Base-by-base conservation (phyloP, 2,888 invertebrate genomes). In the Eupelmus urozonus region DNA sequence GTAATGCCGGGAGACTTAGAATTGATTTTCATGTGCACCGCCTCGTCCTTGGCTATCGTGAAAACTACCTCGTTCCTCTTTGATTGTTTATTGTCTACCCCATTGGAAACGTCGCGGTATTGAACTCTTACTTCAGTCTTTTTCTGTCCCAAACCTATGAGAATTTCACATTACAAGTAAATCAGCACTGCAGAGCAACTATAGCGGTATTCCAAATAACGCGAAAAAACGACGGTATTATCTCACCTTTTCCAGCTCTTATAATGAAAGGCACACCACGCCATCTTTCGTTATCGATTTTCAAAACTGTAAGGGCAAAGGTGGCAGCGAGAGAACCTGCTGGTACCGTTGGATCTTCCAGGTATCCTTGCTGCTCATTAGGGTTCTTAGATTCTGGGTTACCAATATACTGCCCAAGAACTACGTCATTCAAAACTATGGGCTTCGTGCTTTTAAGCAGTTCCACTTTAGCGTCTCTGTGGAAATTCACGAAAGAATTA, bases 1-100 rank as follows among this genome's bases (percentile, higher is more conserved):
- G 96, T 95, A 93, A 98, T 97, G 65, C 99, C 99, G 0, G 99
- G 99, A n/a, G 96, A 95, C 90, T 99, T 99, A 55, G 97, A 97
- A 97, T 98, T 99, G 92, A 99, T 93, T 91, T 99, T 99, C 80
- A 51, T 34, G 20, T 66, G 20, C 34, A 79, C 16, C 4, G 45
- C 66, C 42, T 69, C 57, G 9, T 29, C 18, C 13, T 23, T 55
- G 7, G n/a, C 59, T 2, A 99, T 98, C 82, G 98, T 93, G 84
- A 99, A 97, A 0, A 99, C 99, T 76, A 99, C 91, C 90, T 99
- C 99, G 90, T 99, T 99, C 81, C 98, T 93, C 88, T 97, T 97
- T 7, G 95, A 91, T 85, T 95, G 94, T 0, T 96, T 95, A 84
- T 94, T 93, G 88, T 99, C 99, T 84, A 99, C 98, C 90, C 99